A percentile compares a stretch with the other conserved stretches of the same genome.
Conservation (phyloP, 2,888 invertebrate genomes). For the Noctua janthina region DNA sequence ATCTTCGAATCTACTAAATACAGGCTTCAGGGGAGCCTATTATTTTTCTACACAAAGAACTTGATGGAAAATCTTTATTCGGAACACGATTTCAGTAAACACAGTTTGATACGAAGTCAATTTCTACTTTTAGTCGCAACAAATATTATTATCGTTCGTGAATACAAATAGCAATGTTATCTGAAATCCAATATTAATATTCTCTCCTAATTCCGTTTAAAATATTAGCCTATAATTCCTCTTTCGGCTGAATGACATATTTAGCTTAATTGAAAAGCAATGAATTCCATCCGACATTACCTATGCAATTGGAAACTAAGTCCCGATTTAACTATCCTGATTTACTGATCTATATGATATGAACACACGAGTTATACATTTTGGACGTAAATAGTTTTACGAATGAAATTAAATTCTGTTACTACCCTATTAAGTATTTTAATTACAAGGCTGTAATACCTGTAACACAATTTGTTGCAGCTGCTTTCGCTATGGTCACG, state of each 20-base stretch:
- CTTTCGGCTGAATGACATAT: slow-evolving; percentile 37
- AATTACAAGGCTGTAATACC: slow-evolving; percentile 22
- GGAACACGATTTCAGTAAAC: slow-evolving; percentile 43
- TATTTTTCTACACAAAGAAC: slow-evolving; percentile 4
- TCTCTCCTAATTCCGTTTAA: slow-evolving; percentile 40
- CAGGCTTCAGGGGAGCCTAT: slow-evolving; percentile 1
- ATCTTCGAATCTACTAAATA: slow-evolving; percentile 2
- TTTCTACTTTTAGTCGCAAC: slow-evolving; percentile 43
- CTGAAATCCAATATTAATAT: slow-evolving; percentile 39
- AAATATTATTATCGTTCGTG: slow-evolving; percentile 34
- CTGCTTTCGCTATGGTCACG: neutral
- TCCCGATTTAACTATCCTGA: slow-evolving; percentile 40
- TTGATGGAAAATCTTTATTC: slow-evolving; percentile 30
- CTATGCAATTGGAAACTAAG: slow-evolving; percentile 46
- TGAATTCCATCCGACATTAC: slow-evolving; percentile 38
- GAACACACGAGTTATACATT: slow-evolving; percentile 2
- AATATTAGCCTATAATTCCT: slow-evolving; percentile 41
- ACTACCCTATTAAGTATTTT: slow-evolving; percentile 20
- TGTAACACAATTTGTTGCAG: slow-evolving; percentile 10
- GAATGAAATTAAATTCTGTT: slow-evolving; percentile 28
- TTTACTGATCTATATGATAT: slow-evolving; percentile 40
- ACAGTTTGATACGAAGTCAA: slow-evolving; percentile 50
- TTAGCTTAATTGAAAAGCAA: slow-evolving; percentile 62
- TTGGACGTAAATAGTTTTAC: slow-evolving; percentile 20
- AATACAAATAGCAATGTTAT: slow-evolving; percentile 45